A percentile compares a stretch with the other conserved stretches of the same genome.
Evolutionary conservation across 2,888 invertebrate genomes (phyloP).

Genomic region (Nomada flava): DNA sequence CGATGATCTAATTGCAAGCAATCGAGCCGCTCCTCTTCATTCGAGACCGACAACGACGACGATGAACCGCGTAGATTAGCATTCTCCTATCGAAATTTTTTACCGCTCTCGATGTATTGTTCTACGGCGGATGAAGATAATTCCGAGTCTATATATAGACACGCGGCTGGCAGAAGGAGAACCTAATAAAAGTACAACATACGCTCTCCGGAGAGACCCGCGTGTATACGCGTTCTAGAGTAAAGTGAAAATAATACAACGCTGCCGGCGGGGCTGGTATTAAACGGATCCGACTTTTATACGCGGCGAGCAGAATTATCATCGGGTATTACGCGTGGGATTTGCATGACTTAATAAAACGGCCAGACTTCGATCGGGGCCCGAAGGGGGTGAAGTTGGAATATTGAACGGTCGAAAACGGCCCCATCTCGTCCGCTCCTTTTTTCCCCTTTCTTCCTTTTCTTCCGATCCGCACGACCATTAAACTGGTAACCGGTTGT

Average conservation of each 20-base stretch:
- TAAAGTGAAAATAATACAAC: slow-evolving; percentile 52
- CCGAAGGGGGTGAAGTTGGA: no score
- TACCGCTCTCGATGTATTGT: slow-evolving; percentile 59
- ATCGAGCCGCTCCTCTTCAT: slow-evolving; percentile 28
- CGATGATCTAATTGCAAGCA: slow-evolving; percentile 33
- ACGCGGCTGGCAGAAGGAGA: slow-evolving; percentile 62
- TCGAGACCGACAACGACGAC: slow-evolving; percentile 13
- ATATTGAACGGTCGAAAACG: no score
- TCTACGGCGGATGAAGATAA: slow-evolving; percentile 71
- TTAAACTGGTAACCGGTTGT: slow-evolving; percentile 23
- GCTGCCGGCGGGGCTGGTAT: slow-evolving; percentile 25
- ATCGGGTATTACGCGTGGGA: not conserved
- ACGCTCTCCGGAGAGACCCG: slow-evolving; percentile 41
- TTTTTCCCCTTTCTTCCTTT: not conserved
- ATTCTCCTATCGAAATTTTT: slow-evolving; percentile 58
- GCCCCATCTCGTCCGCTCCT: not conserved
- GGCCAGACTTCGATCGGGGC: no score
- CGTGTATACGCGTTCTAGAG: slow-evolving; percentile 37
- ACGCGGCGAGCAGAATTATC: not conserved
- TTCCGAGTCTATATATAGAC: slow-evolving; percentile 71
- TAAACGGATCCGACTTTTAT: slow-evolving; percentile 3
- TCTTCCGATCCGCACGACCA: not conserved
- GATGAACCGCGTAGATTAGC: slow-evolving; percentile 48
- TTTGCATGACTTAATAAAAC: not conserved
- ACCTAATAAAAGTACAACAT: slow-evolving; percentile 63